These are phyloP conservation scores for Pilophorus perplexus DNA, from an alignment of 2,888 invertebrate species.

Conservation along the genomic window DNA sequence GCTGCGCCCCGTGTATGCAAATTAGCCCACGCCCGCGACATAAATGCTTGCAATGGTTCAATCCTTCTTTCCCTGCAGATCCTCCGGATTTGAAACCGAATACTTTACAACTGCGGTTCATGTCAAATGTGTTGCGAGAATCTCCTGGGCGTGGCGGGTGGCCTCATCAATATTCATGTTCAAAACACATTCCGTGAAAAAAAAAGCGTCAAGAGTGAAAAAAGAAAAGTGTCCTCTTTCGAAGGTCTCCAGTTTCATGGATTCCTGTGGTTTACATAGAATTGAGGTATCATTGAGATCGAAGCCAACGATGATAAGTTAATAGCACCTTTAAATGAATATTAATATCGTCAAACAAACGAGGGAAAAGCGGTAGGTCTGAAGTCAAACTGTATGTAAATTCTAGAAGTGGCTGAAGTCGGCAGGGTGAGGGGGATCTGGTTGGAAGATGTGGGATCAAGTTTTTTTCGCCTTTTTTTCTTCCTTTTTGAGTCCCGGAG, in stretches of 20 bases:
- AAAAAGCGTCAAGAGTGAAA: neutral
- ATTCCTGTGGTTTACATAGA: constrained; percentile 21
- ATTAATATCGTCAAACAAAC: constrained; percentile 27
- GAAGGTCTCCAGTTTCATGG: constrained; percentile 12
- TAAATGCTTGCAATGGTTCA: neutral
- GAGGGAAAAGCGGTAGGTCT: constrained; percentile 27
- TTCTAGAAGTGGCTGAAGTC: constrained; percentile 2
- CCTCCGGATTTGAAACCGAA: constrained; percentile 7
- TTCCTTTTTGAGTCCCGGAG: constrained; percentile 16
- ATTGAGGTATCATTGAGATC: constrained; percentile 12
- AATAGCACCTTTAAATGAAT: constrained; percentile 36
- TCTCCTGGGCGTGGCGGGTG: constrained; percentile 25
- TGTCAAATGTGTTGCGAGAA: constrained; percentile 23
- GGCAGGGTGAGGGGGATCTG: constrained; percentile 1
- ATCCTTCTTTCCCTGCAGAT: neutral
- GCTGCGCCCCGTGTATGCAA: neutral
- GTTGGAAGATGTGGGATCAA: constrained; percentile 25
- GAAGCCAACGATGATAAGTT: constrained; percentile 27
- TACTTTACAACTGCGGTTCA: constrained; percentile 2
- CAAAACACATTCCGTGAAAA: constrained; percentile 10
- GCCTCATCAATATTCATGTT: constrained; percentile 29
- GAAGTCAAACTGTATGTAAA: constrained; percentile 30
- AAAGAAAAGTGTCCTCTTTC: neutral
- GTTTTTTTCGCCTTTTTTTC: constrained; percentile 22
- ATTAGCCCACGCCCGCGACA: neutral